Evolutionary conservation across 2,888 invertebrate species (phyloP), one percentile per base, ranked within the genome.

Genomic region (Halictus quadricinctus): DNA sequence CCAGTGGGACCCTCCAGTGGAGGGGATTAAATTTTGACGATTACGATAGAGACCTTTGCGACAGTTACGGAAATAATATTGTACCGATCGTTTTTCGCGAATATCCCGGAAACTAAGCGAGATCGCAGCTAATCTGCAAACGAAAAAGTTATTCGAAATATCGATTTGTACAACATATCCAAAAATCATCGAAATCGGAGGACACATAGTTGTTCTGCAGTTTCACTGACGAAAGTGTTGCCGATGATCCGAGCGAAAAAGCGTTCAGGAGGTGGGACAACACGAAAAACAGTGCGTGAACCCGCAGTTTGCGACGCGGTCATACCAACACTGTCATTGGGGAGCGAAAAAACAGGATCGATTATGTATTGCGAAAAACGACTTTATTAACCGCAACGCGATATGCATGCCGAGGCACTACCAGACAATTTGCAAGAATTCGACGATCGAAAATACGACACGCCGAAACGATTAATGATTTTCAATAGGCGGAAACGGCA

Each of bases 381-480:
- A 36, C 46, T 48, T 74, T 18, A 69, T 74, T n/a, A 66, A 79
- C 46, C 78, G 73, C 46, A 69, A 54, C 69, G 36, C 64, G 69
- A 41, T 66, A 36, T 21, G 66, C 41, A 66, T 41, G 6, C 12
- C 46, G 25, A 66, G 75, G 69, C 43, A 66, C 29, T 70, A 18
- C 64, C 64, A 64, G 64, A 15, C 41, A 58, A 75, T 76, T 81
- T n/a, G 60, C 72, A n/a, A 72, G 79, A 81, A 87, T 84, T n/a
- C 78, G 21, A 54, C 70, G 69, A 80, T 76, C 72, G 60, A 18
- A 66, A 72, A 70, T 29, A 50, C n/a, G 64, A 79, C 29, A 43
- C 29, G 25, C 12, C 21, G 58, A 10, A 43, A 76, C 78, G 79
- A 83, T 86, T 83, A 83, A 80, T 60, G 73, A 83, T 86, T 83